Conservation (phyloP, 2,113 vertebrate species). For the Chlamydotis undulata region DNA sequence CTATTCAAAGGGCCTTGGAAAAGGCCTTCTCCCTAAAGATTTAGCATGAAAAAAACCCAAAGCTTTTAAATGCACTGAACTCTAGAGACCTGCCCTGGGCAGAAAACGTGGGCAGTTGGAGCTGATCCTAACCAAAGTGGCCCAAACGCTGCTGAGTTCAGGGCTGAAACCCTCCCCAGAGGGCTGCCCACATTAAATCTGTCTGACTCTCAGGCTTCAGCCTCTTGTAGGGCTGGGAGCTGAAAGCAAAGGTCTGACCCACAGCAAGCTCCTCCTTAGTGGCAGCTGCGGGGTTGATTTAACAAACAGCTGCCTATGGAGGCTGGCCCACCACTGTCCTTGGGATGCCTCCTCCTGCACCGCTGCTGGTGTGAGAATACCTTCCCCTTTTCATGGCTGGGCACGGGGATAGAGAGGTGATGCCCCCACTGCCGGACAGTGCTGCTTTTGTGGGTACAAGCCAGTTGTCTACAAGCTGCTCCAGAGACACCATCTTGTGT, state of each 20-base stretch:
- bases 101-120: background rate
- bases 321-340: background rate
- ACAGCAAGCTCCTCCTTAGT: background rate
- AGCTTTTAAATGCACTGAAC: background rate
- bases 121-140: background rate
- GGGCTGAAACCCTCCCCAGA: background rate
- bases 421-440: background rate
- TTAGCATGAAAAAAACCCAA: background rate
- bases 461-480: background rate
- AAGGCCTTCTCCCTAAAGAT: background rate
- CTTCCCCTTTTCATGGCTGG: accelerated
- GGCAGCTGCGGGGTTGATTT: background rate
- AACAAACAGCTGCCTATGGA: background rate
- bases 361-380: background rate
- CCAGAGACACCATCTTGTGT: background rate
- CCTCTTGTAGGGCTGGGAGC: background rate
- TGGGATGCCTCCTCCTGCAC: background rate
- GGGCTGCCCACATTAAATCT: background rate
- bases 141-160: background rate
- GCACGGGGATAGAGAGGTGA: background rate
- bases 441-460: background rate
- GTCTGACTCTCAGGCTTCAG: background rate
- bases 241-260: background rate
- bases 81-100: background rate
- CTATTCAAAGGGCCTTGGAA: background rate